phyloP scores from a whole-genome alignment of 2,888 invertebrate genomes.

The Parnassius smintheus region DNA sequence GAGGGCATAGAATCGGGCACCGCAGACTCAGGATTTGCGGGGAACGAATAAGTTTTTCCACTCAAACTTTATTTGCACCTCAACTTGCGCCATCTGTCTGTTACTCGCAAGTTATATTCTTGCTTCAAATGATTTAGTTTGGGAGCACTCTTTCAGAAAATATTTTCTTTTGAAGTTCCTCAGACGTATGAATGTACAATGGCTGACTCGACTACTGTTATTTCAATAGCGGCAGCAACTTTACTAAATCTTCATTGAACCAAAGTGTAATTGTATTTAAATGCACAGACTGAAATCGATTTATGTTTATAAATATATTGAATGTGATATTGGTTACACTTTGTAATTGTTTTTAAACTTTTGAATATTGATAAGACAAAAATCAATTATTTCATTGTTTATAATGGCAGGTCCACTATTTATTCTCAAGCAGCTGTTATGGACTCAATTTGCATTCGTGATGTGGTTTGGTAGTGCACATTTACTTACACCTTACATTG shows the following conservation, averaged over 20 bases:
- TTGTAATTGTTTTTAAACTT: no score
- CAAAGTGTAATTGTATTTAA: constrained; percentile 16
- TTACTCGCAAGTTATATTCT: constrained; percentile 70
- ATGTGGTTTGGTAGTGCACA: no score
- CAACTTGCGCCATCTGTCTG: constrained; percentile 53
- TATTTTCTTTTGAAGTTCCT: constrained; percentile 68
- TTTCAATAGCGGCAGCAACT: constrained; percentile 35
- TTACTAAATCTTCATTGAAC: constrained; percentile 28
- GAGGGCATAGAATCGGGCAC: constrained; percentile 60
- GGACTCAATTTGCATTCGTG: no score
- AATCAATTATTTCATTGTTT: no score
- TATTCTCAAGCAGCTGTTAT: no score
- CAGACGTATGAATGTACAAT: constrained; percentile 69
- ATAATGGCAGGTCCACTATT: no score
- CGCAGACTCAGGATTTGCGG: constrained; percentile 59
- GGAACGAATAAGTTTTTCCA: constrained; percentile 74
- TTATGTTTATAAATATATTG: constrained; percentile 4
- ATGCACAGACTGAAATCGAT: constrained; percentile 14
- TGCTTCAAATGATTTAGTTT: constrained; percentile 77
- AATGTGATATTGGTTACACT: no score
- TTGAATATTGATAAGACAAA: no score
- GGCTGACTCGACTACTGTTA: constrained; percentile 36
- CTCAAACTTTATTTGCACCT: constrained; percentile 80
- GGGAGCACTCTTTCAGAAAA: constrained; percentile 69
- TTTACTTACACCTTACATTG: no score